Evolutionary conservation across 2,888 invertebrate genomes (phyloP), one percentile per base, ranked within the genome.

Genomic region (Bruchidius siliquastri): DNA sequence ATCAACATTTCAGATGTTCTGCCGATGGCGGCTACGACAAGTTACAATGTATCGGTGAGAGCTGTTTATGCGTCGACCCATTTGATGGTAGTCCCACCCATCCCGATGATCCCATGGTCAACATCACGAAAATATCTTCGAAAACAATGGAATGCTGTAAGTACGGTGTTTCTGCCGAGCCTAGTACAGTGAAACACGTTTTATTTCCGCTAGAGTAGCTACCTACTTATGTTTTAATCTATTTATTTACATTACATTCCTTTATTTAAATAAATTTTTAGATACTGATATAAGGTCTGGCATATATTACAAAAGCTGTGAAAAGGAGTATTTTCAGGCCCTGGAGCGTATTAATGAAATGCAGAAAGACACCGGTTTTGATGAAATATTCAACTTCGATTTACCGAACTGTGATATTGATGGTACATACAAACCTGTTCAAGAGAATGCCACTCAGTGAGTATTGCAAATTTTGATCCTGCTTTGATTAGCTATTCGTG

Each of bases 11-110:
- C 1, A 88, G 92, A 3, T 94, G 94, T 81, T 86, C 90, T 0
- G 82, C 89, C 0, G 90, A 92, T 79, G 94, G 94, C 0, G 90
- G 90, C 80, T 93, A 90, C 84, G 91, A 92, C 83, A 87, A 89
- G 0, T 83, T 93, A 10, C 93, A 93, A 79, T 93, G 93, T 80
- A 85, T 91, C 2, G 87, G 85, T 0, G 88, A 88, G 30, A 83
- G 78, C 4, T 93, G 93, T 80, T 87, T 90, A 75, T 94, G 93
- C 81, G 90, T 92, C 10, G 86, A 92, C 79, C 79, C 81, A 0
- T 76, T 87, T 68, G 90, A 89, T 26, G 92, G 92, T 0, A 82
- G 84, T 4, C 87, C 89, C 0, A 83, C 83, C 49, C 82, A 82
- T 73, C 82, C 84, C 6, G 74, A 79, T 22, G 77, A 75, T 4